Evolutionary conservation across 1,140 invertebrate genomes (phyloP), one percentile per base, ranked within the genome.

Genomic region (Rhyzopertha dominica): DNA sequence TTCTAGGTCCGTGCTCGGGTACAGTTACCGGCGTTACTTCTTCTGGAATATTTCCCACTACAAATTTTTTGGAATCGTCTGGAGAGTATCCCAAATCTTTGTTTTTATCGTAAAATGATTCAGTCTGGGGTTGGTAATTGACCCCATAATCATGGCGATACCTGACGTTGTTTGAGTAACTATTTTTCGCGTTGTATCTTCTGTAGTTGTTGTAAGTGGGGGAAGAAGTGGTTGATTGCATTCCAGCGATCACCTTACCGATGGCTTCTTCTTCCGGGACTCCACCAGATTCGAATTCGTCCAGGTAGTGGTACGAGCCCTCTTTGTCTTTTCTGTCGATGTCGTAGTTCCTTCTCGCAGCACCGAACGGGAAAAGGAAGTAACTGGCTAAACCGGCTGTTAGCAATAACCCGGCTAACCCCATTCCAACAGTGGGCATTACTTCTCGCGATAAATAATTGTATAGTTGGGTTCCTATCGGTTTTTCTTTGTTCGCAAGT

Each of bases 381-480:
- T 86, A 83, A 19, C 82, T 81, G 18, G 84, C 84, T 20, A 87
- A 62, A 10, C 84, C 84, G 9, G 80, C 78, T 23, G 80, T 73
- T 9, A 85, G 72, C 26, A 84, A 78, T 24, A 86, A 60, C 5
- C 84, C 84, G 12, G 86, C 76, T 13, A 86, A 64, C 56, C 84
- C 84, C 1, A 87, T 79, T 13, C 84, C 82, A 12, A 87, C 81
- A 41, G 80, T 82, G 0, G 84, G 83, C 78, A 87, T 85, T 0
- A 87, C 81, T 72, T 86, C 84, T 54, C 83, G 71, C 5, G 82
- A 82, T 14, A 87, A 63, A 54, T 84, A 87, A 58, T 84, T 86
- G 51, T 86, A 87, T 20, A 87, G 79, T 63, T 84, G 80, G 1
- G 81, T 82, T 16, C 79, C 75, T 1, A 85, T 74, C 5, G 77